A percentile compares a stretch with the other conserved stretches of the same genome.
phyloP scores from a whole-genome alignment of 2,113 vertebrate genomes.

The Silurus asotus region DNA sequence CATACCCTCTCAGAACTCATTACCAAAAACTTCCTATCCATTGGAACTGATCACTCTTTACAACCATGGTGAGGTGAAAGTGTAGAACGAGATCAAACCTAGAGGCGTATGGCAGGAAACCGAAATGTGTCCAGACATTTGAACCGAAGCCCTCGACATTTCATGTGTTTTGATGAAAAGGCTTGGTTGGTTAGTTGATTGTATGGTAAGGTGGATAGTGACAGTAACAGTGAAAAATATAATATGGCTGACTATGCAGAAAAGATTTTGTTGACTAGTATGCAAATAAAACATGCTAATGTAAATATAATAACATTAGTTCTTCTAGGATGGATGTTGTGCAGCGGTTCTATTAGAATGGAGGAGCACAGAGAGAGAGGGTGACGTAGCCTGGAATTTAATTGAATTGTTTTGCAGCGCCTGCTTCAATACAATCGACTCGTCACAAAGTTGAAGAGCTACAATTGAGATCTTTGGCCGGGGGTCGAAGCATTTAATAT shows the following conservation, averaged over 20 bases:
- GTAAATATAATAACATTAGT: not conserved
- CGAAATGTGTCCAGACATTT: too few species aligned
- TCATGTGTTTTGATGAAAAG: not conserved
- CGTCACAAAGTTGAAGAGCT: not conserved
- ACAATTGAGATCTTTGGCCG: not conserved
- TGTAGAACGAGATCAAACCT: not conserved
- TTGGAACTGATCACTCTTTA: not conserved
- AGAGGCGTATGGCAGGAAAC: not conserved
- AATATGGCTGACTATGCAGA: not conserved
- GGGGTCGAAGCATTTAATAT: not conserved
- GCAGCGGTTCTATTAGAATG: not conserved
- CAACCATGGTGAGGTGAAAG: not conserved
- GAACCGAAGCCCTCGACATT: not conserved
- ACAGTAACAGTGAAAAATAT: not conserved
- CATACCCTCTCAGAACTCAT: too few species aligned
- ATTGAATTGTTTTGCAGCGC: not conserved
- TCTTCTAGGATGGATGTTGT: slow-evolving; percentile 18
- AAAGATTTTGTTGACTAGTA: not conserved
- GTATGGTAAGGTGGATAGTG: not conserved
- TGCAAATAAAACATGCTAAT: not conserved
- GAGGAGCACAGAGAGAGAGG: not conserved
- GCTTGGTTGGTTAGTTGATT: not conserved
- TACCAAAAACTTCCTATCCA: too few species aligned
- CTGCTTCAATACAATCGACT: not conserved
- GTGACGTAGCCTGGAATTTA: not conserved